Conservation (phyloP, 2,888 invertebrate species). For the Tipula confusa region DNA sequence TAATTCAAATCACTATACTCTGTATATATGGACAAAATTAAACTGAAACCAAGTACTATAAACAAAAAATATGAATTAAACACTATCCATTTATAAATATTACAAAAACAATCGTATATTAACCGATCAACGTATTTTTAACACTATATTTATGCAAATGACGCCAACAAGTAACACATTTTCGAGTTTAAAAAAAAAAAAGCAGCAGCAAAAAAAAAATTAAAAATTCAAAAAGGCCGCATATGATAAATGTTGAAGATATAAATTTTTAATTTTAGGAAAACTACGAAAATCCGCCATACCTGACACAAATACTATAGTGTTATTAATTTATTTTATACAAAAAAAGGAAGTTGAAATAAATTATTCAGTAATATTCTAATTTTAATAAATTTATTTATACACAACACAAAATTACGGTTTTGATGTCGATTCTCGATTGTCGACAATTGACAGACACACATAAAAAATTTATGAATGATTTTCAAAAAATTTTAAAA, state of each 20-base stretch:
- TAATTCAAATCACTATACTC: background rate
- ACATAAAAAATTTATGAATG: background rate
- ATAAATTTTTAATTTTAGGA: background rate
- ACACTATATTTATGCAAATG: slow-evolving; percentile 28
- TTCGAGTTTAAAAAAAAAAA: background rate
- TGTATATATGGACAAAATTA: background rate
- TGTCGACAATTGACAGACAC: slow-evolving; percentile 4
- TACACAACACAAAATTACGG: background rate
- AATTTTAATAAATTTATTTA: background rate
- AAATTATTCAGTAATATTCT: background rate
- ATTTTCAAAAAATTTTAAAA: background rate
- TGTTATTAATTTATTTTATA: background rate
- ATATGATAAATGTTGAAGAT: background rate
- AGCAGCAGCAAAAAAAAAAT: background rate
- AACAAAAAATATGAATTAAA: slow-evolving; percentile 4
- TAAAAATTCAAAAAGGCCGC: slow-evolving; percentile 25
- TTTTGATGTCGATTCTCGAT: too few relatives aligned
- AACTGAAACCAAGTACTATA: background rate
- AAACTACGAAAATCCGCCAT: background rate
- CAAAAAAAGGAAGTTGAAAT: background rate
- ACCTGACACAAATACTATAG: background rate
- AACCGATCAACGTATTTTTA: background rate
- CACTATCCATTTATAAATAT: slow-evolving; percentile 6
- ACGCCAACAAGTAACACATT: slow-evolving; percentile 26
- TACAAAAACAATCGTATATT: background rate